Evolutionary conservation across 1,140 invertebrate species (phyloP), one percentile per base, ranked within the genome.

Genomic region (Pinna nobilis): DNA sequence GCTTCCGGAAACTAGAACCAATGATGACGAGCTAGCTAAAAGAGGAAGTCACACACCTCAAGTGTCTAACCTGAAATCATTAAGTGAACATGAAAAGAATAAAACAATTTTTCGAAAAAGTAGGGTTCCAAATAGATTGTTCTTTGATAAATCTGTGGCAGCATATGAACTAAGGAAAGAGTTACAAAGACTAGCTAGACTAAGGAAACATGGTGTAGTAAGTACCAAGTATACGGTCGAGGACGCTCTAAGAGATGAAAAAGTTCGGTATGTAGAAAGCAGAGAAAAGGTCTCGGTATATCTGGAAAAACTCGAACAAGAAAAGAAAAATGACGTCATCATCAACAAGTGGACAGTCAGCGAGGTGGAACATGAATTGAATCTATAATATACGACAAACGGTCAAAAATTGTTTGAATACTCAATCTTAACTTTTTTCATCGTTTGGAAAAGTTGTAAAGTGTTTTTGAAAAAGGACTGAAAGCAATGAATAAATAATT

Each of bases 111-210:
- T 59, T 33, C 55, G 37, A 9, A 59, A 32, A 59, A n/a, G n/a
- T n/a, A n/a, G n/a, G n/a, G n/a, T n/a, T n/a, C 55, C 55, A 4
- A 59, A 59, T 20, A 59, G 37, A n/a, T 35, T 70, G 23, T 75
- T 75, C 33, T 75, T 75, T 70, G 73, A 75, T 35, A 61, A 63
- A 57, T 70, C 66, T 23, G 57, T 69, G 33, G 73, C 73, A 18
- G 73, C 73, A 1, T 75, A 70, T 51, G 44, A 75, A 47, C 28
- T 75, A 15, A 32, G 66, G 18, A 65, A 70, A 39, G 73, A 75
- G 39, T 30, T 75, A 9, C 73, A 75, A 44, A 69, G 33, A 51
- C 66, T 75, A 6, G 73, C 73, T n/a, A 63, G 61, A 23, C 28
- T 65, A 13, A 32, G 73, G 28, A 75, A 75, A 25, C 30, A 70